A percentile compares a stretch with the other conserved stretches of the same genome.
These are phyloP conservation scores for Cataglyphis albicans DNA, from an alignment of 2,888 invertebrate species.

Conservation along the genomic window DNA sequence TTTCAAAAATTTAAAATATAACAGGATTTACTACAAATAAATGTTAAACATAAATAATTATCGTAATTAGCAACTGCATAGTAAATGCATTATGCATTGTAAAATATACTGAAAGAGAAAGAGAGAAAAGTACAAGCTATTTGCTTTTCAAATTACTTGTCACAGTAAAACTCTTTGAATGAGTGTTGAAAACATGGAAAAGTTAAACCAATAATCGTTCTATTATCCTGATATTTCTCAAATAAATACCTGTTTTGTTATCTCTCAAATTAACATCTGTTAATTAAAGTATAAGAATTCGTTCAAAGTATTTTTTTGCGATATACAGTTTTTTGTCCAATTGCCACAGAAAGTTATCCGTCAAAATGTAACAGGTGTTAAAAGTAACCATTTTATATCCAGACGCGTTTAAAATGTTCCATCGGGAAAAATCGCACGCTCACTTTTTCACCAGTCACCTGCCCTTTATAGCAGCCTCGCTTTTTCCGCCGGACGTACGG, in stretches of 20 bases:
- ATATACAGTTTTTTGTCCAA: neutral
- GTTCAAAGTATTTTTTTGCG: neutral
- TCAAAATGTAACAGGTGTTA: conserved; percentile 1
- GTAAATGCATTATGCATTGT: neutral
- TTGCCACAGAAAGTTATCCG: neutral
- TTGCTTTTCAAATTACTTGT: neutral
- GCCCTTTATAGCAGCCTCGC: conserved; percentile 21
- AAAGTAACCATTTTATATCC: conserved; percentile 17
- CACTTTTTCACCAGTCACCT: conserved; percentile 19
- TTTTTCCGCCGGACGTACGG: conserved; percentile 18
- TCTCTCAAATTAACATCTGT: conserved; percentile 13
- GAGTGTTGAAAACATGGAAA: neutral
- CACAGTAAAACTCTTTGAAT: neutral
- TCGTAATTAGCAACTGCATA: neutral
- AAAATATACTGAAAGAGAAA: neutral
- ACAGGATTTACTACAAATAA: neutral
- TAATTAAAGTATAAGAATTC: neutral
- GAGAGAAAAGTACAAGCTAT: neutral
- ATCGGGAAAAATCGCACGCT: conserved; percentile 26
- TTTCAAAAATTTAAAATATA: neutral
- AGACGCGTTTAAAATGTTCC: conserved; percentile 14
- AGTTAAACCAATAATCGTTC: neutral
- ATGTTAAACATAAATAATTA: neutral
- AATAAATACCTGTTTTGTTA: conserved; percentile 9
- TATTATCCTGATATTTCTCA: neutral